Conservation (phyloP, 2,113 vertebrate genomes). For the Piaya cayana region DNA sequence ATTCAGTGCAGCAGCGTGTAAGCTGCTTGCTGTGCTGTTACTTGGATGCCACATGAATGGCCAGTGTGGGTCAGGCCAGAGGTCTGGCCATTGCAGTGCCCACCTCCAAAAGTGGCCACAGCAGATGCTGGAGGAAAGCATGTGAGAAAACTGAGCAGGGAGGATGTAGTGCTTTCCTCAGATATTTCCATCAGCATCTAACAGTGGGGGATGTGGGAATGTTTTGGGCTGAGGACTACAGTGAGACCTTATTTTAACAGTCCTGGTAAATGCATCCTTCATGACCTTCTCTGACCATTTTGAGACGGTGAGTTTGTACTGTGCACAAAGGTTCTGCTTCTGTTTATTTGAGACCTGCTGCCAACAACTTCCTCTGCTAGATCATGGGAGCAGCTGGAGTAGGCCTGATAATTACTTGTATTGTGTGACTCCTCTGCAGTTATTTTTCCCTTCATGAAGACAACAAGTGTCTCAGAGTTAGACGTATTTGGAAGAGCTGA, state of each 20-base stretch:
- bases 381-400: neutral
- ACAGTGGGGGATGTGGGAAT: neutral
- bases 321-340: neutral
- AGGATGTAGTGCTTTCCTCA: neutral
- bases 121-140: neutral
- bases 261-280: neutral
- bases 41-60: neutral
- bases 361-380: neutral
- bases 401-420: neutral
- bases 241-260: neutral
- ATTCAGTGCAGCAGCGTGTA: neutral
- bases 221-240: neutral
- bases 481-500: neutral
- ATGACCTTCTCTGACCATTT: neutral
- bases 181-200: neutral
- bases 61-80: neutral
- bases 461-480: neutral
- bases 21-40: neutral
- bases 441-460: neutral
- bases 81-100: neutral
- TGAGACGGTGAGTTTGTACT: neutral
- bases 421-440: neutral
- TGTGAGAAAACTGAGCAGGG: neutral
- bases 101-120: neutral
- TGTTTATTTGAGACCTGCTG: neutral